Evolutionary conservation across 2,113 vertebrate genomes (phyloP).

Genomic region (Myrmophylax atrothorax): DNA sequence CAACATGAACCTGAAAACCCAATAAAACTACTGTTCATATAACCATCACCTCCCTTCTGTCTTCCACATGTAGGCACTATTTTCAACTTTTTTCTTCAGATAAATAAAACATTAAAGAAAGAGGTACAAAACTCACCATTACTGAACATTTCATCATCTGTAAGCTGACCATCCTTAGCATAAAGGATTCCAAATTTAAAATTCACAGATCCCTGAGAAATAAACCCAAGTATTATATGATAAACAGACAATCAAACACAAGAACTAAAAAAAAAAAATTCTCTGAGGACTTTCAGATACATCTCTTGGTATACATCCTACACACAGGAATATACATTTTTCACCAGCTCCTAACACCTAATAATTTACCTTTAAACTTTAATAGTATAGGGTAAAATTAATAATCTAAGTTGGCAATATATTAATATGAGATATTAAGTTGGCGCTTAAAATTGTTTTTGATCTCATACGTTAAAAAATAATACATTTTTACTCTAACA

Average conservation of each 20-base stretch:
- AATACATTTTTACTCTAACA: background rate
- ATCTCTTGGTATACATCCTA: background rate
- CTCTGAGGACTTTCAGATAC: background rate
- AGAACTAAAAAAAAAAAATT: background rate
- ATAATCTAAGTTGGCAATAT: background rate
- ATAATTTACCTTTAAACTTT: background rate
- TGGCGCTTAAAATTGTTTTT: background rate
- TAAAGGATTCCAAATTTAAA: slow-evolving; percentile 98
- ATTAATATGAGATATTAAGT: background rate
- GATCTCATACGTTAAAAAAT: background rate
- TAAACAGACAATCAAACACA: background rate
- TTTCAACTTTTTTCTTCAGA: background rate
- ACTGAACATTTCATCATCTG: slow-evolving; percentile 99
- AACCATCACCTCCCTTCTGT: background rate
- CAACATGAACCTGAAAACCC: background rate
- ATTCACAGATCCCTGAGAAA: slow-evolving; percentile 93
- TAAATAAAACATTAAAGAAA: background rate
- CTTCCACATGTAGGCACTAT: background rate
- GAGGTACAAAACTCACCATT: slow-evolving; percentile 82
- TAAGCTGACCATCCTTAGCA: slow-evolving; percentile 97
- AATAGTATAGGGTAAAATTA: background rate
- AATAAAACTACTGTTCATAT: background rate
- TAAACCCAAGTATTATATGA: background rate
- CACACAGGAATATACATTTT: background rate
- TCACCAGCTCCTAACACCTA: background rate